Conservation (phyloP, 1,140 invertebrate genomes). For the Lasaia peninsularis region DNA sequence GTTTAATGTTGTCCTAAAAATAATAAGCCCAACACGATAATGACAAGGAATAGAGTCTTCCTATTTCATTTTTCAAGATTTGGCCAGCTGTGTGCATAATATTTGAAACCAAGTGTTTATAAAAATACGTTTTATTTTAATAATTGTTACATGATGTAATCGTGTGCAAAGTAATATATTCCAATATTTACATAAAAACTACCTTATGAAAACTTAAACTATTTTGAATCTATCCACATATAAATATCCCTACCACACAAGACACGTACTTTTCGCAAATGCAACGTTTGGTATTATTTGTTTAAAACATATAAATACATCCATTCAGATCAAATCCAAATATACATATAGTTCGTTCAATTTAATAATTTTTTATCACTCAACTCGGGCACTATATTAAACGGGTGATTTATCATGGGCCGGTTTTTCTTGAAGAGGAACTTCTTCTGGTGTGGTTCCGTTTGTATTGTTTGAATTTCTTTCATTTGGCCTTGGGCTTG, state of each 20-base stretch:
- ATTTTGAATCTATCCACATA: constrained; percentile 21
- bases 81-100: background rate
- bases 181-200: constrained; percentile 36
- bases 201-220: constrained; percentile 42
- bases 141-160: background rate
- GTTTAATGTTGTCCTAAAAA: too few relatives aligned
- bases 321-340: constrained; percentile 61
- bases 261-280: constrained; percentile 14
- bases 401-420: constrained; percentile 42
- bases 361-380: constrained; percentile 11
- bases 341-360: constrained; percentile 21
- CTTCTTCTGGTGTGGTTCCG: constrained; percentile 59
- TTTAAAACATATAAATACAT: constrained; percentile 20
- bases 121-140: constrained; percentile 1
- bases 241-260: constrained; percentile 15
- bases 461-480: constrained; percentile 37
- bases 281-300: background rate
- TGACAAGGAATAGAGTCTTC: too few relatives aligned
- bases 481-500: constrained; percentile 49
- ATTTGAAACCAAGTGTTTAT: background rate
- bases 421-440: constrained; percentile 63
- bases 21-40: too few relatives aligned
- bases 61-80: too few relatives aligned
- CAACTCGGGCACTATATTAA: constrained; percentile 6
- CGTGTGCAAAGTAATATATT: background rate